Evolutionary conservation across 2,797 vertebrate species (phyloP).

Genomic region (Etheostoma perlongum): DNA sequence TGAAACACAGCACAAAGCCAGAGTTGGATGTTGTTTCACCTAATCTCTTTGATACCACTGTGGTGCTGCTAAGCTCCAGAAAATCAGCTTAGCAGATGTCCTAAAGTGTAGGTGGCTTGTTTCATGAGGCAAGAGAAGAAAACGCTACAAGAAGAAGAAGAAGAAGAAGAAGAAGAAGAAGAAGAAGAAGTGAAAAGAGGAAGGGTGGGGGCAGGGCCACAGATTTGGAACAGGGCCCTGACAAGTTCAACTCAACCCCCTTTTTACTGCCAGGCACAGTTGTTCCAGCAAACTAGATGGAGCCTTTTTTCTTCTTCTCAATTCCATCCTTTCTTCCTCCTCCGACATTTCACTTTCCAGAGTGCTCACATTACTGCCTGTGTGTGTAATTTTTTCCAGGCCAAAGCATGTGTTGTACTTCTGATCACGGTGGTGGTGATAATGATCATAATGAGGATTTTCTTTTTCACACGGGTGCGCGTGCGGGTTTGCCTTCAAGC

Average conservation of each 20-base stretch:
- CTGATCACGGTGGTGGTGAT: constrained; percentile 8
- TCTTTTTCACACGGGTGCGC: constrained; percentile 42
- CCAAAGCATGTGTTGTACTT: constrained; percentile 41
- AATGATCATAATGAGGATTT: constrained; percentile 59
- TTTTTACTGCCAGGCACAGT: constrained; percentile 61
- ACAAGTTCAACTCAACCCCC: constrained; percentile 64
- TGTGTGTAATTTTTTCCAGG: constrained; percentile 18
- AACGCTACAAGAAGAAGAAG: constrained; percentile 58
- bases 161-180: constrained; percentile 32
- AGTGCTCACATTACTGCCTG: not conserved
- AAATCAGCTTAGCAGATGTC: constrained; percentile 88
- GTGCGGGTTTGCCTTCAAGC: constrained; percentile 42
- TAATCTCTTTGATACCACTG: constrained; percentile 85
- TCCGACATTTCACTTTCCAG: constrained; percentile 39
- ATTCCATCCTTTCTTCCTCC: constrained; percentile 30
- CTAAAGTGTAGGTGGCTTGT: constrained; percentile 85
- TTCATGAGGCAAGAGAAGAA: constrained; percentile 78
- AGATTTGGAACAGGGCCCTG: constrained; percentile 63
- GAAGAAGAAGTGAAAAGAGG: constrained; percentile 43
- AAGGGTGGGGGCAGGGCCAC: constrained; percentile 57
- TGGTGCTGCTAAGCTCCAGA: constrained; percentile 83
- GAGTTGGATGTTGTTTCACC: constrained; percentile 85
- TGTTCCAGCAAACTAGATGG: constrained; percentile 55
- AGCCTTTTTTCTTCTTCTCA: not conserved
- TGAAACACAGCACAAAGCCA: constrained; percentile 81